phyloP scores from a whole-genome alignment of 2,113 vertebrate species.

The Elephantulus edwardii region DNA sequence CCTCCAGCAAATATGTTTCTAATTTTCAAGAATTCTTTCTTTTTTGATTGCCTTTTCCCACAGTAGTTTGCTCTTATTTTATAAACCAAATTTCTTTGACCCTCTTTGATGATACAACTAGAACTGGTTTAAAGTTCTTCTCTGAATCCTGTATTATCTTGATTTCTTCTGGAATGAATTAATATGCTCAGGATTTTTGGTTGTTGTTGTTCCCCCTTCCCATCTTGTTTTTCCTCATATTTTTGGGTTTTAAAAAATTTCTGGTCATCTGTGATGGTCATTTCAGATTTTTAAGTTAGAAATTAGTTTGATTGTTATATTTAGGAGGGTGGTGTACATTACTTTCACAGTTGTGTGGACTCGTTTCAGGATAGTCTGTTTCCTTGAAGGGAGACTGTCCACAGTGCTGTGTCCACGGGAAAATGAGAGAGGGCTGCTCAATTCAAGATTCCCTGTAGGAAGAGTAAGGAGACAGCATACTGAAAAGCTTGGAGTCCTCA shows the following conservation, averaged over 20 bases:
- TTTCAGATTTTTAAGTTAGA: constrained; percentile 34
- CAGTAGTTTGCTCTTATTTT: constrained; percentile 53
- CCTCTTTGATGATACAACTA: neutral
- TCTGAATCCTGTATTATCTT: constrained; percentile 14
- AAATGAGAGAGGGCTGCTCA: neutral
- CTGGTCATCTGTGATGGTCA: neutral
- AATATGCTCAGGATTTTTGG: too few species aligned
- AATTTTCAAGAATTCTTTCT: constrained; percentile 52
- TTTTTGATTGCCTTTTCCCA: constrained; percentile 40
- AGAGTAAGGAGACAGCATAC: neutral
- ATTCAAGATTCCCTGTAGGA: neutral
- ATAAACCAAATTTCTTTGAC: constrained; percentile 29
- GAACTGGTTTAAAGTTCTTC: constrained; percentile 30
- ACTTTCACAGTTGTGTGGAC: neutral
- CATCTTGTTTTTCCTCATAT: neutral
- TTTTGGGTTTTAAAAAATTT: neutral
- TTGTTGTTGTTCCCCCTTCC: too few species aligned
- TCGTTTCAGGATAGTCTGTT: neutral
- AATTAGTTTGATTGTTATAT: neutral
- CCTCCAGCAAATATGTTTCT: constrained; percentile 9
- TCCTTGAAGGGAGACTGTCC: neutral
- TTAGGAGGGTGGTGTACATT: neutral
- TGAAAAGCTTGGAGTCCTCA: neutral
- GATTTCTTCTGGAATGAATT: constrained; percentile 6
- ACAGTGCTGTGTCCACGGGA: neutral